Percentiles rank a stretch among this genome's conserved stretches.
Evolutionary conservation across 1,140 invertebrate genomes (phyloP).

Genomic region (Lepeophtheirus salmonis): DNA sequence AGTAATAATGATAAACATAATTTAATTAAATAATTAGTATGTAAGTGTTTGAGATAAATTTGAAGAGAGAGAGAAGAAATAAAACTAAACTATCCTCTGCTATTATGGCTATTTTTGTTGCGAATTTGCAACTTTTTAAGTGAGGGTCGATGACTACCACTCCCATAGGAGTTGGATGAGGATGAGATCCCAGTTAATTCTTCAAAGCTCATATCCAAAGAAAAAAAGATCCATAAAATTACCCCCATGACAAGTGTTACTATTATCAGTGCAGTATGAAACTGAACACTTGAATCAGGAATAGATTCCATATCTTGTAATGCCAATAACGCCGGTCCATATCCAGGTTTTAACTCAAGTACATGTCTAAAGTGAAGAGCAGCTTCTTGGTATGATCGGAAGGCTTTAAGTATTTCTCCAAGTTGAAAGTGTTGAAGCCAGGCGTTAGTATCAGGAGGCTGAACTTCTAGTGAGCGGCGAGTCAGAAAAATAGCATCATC

Average conservation of each 20-base stretch:
- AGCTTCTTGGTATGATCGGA: conserved; percentile 62
- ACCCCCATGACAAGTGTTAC: conserved; percentile 46
- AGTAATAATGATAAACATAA: too few species aligned
- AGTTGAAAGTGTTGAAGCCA: conserved; percentile 62
- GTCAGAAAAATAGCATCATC: conserved; percentile 72
- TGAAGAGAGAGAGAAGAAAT: too few species aligned
- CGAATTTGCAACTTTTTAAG: neutral
- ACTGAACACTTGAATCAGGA: conserved; percentile 44
- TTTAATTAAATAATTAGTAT: too few species aligned
- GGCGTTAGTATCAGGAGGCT: conserved; percentile 56
- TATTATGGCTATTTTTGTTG: neutral
- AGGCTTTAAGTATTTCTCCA: conserved; percentile 38
- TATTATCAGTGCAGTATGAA: conserved; percentile 65
- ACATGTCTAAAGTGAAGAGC: conserved; percentile 55
- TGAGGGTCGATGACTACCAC: too few species aligned
- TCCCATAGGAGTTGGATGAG: neutral
- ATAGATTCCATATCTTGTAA: conserved; percentile 55
- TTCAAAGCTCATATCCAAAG: conserved; percentile 1
- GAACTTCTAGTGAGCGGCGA: conserved; percentile 45
- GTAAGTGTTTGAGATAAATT: too few species aligned
- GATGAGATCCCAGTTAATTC: neutral
- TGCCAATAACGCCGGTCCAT: conserved; percentile 50
- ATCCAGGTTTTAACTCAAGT: conserved; percentile 57
- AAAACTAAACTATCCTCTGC: too few species aligned
- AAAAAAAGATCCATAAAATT: neutral